Evolutionary conservation across 2,797 vertebrate genomes (phyloP), one percentile per base, ranked within the genome.

Genomic region (Taenioides sp.): DNA sequence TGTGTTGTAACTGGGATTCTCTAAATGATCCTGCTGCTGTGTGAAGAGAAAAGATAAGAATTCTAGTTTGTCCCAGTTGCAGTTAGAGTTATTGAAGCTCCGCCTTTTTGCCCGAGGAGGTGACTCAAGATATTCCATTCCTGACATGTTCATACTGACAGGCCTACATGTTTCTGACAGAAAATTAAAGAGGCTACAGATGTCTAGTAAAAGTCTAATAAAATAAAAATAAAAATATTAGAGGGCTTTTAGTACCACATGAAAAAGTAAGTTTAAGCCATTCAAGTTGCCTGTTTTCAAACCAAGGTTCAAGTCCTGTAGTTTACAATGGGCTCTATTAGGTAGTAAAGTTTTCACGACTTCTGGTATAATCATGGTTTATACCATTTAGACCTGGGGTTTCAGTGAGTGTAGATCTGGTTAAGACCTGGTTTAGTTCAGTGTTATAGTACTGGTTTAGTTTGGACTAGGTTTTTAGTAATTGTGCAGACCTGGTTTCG

Each of bases 41-140:
- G 59, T 25, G 31, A 78, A 71, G 70, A 67, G 59, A 27, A 34
- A 23, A 28, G 52, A 23, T 5, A 5, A 64, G 40, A 37, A 14
- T 18, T 68, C 65, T 83, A 65, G 58, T 59, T 78, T 40, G 49
- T 18, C 34, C 43, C 69, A 74, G 64, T 63, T 83, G 80, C 69
- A 70, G 80, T 78, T 27, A 80, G 74, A 79, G 65, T 74, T 63
- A 66, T 69, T n/a, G 7, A 65, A 69, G 86, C 84, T 86, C 90
- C 90, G 86, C 92, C 93, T 81, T 72, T 2, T 55, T 73, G 80
- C 79, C 83, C 66, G 73, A 81, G 77, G 72, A 72, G 81, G 76
- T 88, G 88, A 87, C 86, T 91, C 89, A 86, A 70, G 54, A 67
- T 63, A 64, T 80, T 71, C 73, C 75, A 57, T 43, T 12, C 61